Evolutionary conservation across 2,888 invertebrate genomes (phyloP).

Genomic region (Diadegma fenestrale): DNA sequence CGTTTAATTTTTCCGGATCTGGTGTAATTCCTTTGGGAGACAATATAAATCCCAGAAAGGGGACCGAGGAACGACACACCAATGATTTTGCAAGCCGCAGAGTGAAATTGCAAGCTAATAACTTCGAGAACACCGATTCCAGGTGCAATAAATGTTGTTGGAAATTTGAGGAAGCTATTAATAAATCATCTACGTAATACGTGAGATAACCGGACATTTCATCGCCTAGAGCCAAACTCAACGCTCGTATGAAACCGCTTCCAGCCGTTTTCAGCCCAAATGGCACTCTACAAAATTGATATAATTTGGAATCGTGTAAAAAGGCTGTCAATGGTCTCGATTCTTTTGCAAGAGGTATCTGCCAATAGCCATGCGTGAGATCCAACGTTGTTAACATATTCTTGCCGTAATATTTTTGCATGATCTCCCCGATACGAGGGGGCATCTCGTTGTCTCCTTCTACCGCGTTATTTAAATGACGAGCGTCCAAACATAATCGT

Average conservation of each 20-base stretch:
- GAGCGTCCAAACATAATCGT: slow-evolving; percentile 77
- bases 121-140: slow-evolving; percentile 5
- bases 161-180: slow-evolving; percentile 73
- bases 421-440: slow-evolving; percentile 63
- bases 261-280: no score
- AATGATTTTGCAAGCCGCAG: slow-evolving; percentile 71
- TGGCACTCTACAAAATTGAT: slow-evolving; percentile 66
- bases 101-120: slow-evolving; percentile 70
- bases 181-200: slow-evolving; percentile 77
- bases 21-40: slow-evolving; percentile 38
- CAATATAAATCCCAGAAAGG: slow-evolving; percentile 62
- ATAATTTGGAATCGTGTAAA: slow-evolving; percentile 35
- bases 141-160: slow-evolving; percentile 71
- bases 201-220: slow-evolving; percentile 70
- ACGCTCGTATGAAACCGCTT: slow-evolving; percentile 36
- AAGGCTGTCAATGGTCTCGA: background rate
- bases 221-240: slow-evolving; percentile 71
- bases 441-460: slow-evolving; percentile 74
- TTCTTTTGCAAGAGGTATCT: background rate
- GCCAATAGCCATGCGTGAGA: background rate
- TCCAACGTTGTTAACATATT: background rate
- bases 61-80: slow-evolving; percentile 61
- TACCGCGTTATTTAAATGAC: slow-evolving; percentile 76
- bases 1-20: slow-evolving; percentile 61
- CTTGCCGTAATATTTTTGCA: no score